Conservation (phyloP, 2,113 vertebrate species). For the Vombatus ursinus region DNA sequence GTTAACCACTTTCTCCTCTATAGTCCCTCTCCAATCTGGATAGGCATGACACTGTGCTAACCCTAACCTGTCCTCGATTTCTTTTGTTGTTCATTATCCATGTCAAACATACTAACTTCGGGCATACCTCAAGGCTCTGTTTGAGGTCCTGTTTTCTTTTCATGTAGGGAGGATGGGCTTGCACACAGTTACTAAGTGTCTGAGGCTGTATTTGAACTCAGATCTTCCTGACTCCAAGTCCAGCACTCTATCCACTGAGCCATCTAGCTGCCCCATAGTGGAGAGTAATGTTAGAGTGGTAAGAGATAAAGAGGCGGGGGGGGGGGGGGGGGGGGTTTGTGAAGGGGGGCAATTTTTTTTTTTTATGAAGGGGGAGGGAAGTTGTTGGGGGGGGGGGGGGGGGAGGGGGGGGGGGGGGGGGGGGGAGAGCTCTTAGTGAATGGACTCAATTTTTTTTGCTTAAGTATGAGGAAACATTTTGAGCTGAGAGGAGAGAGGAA, state of each 20-base stretch:
- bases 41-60: neutral
- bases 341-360: neutral
- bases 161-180: neutral
- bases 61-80: neutral
- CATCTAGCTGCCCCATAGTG: neutral
- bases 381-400: too few relatives aligned
- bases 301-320: neutral
- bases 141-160: neutral
- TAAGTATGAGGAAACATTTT: neutral
- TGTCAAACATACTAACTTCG: neutral
- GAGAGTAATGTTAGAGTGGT: neutral
- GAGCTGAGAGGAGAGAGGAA: neutral
- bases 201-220: neutral
- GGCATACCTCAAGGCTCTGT: neutral
- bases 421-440: neutral
- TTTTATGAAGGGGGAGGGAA: too few relatives aligned
- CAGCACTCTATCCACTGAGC: neutral
- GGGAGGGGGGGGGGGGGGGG: neutral
- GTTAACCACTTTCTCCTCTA: neutral
- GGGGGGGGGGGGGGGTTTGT: too few relatives aligned
- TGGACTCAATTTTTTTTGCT: neutral
- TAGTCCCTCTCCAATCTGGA: neutral
- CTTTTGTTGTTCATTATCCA: neutral
- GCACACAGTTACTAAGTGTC: neutral
- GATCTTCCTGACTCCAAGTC: neutral